Conservation (phyloP, 2,888 invertebrate species). For the Yponomeuta malinellus region DNA sequence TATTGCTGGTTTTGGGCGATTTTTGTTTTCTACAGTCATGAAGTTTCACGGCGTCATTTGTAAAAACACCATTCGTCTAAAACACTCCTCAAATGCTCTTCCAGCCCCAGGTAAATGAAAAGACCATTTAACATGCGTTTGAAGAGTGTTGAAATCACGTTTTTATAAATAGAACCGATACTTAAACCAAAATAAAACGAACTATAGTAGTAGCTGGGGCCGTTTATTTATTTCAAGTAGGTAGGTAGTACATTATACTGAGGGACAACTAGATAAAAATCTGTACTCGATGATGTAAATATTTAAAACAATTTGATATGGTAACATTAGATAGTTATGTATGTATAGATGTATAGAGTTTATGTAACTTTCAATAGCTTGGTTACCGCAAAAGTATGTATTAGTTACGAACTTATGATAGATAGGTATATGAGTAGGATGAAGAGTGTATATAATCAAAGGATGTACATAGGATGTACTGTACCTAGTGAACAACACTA, state of each 20-base stretch:
- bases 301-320: slow-evolving; percentile 63
- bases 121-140: too few species aligned
- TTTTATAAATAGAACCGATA: not conserved
- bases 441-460: not conserved
- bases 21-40: too few species aligned
- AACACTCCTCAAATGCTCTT: too few species aligned
- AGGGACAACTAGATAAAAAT: slow-evolving; percentile 61
- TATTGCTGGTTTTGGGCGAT: too few species aligned
- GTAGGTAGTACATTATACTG: slow-evolving; percentile 34
- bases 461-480: not conserved
- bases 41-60: too few species aligned
- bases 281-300: slow-evolving; percentile 45
- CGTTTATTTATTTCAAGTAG: slow-evolving; percentile 66
- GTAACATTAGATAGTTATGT: slow-evolving; percentile 48
- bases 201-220: slow-evolving; percentile 45
- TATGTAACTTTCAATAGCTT: slow-evolving; percentile 7
- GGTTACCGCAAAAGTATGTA: not conserved
- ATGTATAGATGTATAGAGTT: slow-evolving; percentile 8
- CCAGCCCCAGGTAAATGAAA: too few species aligned
- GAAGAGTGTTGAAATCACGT: too few species aligned
- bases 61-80: too few species aligned
- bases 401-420: not conserved
- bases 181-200: slow-evolving; percentile 32
- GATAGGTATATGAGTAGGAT: not conserved
- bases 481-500: not conserved